phyloP scores from a whole-genome alignment of 2,797 vertebrate species.

The Dendrocincla tyrannina region DNA sequence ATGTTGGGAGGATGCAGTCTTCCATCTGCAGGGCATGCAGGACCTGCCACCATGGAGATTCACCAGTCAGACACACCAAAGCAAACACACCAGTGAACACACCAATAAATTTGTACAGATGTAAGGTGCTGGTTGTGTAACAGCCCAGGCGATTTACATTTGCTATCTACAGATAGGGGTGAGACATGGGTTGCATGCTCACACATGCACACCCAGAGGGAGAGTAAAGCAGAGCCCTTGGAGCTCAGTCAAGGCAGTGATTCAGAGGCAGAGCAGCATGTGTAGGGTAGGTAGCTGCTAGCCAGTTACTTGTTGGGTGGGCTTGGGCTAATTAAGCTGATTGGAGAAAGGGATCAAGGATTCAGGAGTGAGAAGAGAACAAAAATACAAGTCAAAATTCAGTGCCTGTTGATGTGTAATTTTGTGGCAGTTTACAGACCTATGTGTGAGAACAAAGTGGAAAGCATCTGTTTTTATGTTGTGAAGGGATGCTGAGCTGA shows the following conservation, averaged over 20 bases:
- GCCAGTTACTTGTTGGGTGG: constrained; percentile 38
- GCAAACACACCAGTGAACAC: not conserved
- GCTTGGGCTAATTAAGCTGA: constrained; percentile 4
- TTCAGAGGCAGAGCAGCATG: constrained; percentile 42
- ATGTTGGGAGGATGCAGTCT: not conserved
- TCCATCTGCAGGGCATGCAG: fast-evolving
- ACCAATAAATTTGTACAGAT: not conserved
- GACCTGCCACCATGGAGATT: not conserved
- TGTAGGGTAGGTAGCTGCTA: not conserved
- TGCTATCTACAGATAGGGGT: not conserved
- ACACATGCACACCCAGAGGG: not conserved
- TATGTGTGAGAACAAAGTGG: not conserved
- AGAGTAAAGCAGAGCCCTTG: constrained; percentile 3
- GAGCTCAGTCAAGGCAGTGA: constrained; percentile 55
- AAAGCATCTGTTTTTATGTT: not conserved
- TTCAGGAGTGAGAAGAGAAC: not conserved
- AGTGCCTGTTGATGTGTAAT: not conserved
- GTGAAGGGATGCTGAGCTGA: not conserved
- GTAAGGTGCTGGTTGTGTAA: not conserved
- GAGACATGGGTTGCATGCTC: not conserved
- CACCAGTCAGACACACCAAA: fast-evolving
- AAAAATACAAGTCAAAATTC: not conserved
- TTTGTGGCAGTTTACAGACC: not conserved
- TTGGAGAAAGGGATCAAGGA: not conserved
- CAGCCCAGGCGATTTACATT: not conserved